phyloP scores from a whole-genome alignment of 2,797 vertebrate species.

The Rhinophrynus dorsalis region DNA sequence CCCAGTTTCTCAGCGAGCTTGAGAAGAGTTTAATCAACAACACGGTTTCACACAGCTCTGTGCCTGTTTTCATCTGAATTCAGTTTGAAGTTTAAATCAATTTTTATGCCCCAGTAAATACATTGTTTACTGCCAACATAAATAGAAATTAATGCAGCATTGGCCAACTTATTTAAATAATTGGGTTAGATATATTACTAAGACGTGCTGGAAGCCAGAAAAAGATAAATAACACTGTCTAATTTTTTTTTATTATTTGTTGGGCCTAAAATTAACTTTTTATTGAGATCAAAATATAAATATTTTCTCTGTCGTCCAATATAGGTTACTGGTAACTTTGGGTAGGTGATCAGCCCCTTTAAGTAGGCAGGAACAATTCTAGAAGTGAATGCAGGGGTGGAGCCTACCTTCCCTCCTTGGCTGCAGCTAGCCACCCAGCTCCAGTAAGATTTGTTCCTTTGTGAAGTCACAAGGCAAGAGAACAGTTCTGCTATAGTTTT shows the following conservation, averaged over 20 bases:
- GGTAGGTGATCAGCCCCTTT: too few relatives aligned
- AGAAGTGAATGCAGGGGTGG: too few relatives aligned
- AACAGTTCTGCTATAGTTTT: too few relatives aligned
- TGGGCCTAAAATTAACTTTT: neutral
- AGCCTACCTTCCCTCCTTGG: too few relatives aligned
- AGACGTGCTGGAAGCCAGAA: neutral
- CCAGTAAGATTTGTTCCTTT: too few relatives aligned
- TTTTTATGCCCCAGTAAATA: conserved; percentile 24
- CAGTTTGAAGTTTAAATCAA: conserved; percentile 33
- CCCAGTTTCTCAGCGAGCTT: too few relatives aligned
- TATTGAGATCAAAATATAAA: neutral
- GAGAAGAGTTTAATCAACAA: conserved; percentile 41
- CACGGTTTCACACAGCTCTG: conserved; percentile 25
- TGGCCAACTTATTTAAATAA: conserved; percentile 26
- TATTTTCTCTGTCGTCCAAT: too few relatives aligned
- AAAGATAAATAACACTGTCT: conserved; percentile 20
- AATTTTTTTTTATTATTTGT: neutral
- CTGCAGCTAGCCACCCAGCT: too few relatives aligned
- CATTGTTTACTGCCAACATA: conserved; percentile 40
- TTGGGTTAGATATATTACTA: conserved; percentile 1
- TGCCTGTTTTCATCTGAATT: conserved; percentile 30
- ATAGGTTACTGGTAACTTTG: too few relatives aligned
- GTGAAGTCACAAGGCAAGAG: too few relatives aligned
- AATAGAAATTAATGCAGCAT: neutral
- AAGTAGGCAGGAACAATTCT: too few relatives aligned